Conservation (phyloP, 2,113 vertebrate genomes). For the Chrysochloris asiatica region DNA sequence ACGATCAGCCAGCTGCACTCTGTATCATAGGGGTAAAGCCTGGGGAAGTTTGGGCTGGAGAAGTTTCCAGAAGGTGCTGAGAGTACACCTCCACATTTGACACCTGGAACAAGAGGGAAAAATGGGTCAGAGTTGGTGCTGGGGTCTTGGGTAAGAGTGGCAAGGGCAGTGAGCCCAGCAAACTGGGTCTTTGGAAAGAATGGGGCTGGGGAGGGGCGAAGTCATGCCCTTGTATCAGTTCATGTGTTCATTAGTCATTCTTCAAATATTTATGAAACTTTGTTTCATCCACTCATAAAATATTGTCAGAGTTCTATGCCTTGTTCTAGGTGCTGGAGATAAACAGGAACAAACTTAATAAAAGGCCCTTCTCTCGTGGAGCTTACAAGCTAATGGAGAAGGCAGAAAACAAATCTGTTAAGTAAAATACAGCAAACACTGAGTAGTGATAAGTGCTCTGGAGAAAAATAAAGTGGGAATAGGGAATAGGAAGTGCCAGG, state of each 20-base stretch:
- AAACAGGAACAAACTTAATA: neutral
- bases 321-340: neutral
- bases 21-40: conserved; percentile 92
- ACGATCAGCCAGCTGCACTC: conserved; percentile 96
- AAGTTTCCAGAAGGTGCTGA: conserved; percentile 93
- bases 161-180: too few species aligned
- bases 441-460: neutral
- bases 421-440: too few species aligned
- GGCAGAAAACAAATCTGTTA: neutral
- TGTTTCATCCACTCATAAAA: neutral
- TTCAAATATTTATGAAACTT: neutral
- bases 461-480: neutral
- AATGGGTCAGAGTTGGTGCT: neutral
- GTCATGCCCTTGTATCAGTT: neutral
- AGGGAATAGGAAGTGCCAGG: neutral
- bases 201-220: neutral
- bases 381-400: neutral
- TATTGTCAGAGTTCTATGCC: neutral
- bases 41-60: conserved; percentile 97
- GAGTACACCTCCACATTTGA: conserved; percentile 97
- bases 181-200: too few species aligned
- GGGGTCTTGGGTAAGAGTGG: neutral
- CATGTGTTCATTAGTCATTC: neutral
- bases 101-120: conserved; percentile 83
- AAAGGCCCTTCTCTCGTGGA: neutral